Evolutionary conservation across 2,888 invertebrate genomes (phyloP), one percentile per base, ranked within the genome.

Genomic region (Byasa hedistus): DNA sequence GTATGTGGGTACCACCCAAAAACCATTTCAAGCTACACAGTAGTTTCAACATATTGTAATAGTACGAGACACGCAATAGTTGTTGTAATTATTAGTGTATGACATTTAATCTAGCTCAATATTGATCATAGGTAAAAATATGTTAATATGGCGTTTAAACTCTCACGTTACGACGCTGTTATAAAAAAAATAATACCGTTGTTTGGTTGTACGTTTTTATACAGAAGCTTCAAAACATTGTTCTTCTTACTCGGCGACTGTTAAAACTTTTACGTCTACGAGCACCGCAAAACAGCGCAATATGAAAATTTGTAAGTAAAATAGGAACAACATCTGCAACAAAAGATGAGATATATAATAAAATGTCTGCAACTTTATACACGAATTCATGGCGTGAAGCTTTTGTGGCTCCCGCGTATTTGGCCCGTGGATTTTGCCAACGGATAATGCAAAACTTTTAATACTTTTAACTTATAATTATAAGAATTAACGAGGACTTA

Each of bases 281-380:
- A 10, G 32, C 21, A 32, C n/a, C 32, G n/a, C 32, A 57, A 39
- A 57, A 39, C 36, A 36, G 39, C 39, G 39, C 39, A 57, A 57
- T 57, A 57, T 36, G n/a, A 57, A 39, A 57, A 57, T 57, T 57
- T 57, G 36, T 57, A 57, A 57, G 57, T 57, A 39, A 32, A 57
- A 39, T 57, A 57, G 57, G 22, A 57, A 57, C 36, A 59, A 24
- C 59, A 24, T 48, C 48, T 48, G 59, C 59, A 59, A 22, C 24
- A 44, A 59, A 48, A 59, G 44, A 59, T 48, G 57, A 27, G 36
- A 7, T 36, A 12, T 21, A 36, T 36, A 59, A 27, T 36, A 48
- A 57, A 48, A 59, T 21, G 48, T 59, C 48, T 48, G 48, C 32
- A 19, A 57, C 39, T 24, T 57, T 57, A 24, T 56, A n/a, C 57